Base-by-base conservation (phyloP, 2,113 vertebrate species). In the Patagioenas fasciata region DNA sequence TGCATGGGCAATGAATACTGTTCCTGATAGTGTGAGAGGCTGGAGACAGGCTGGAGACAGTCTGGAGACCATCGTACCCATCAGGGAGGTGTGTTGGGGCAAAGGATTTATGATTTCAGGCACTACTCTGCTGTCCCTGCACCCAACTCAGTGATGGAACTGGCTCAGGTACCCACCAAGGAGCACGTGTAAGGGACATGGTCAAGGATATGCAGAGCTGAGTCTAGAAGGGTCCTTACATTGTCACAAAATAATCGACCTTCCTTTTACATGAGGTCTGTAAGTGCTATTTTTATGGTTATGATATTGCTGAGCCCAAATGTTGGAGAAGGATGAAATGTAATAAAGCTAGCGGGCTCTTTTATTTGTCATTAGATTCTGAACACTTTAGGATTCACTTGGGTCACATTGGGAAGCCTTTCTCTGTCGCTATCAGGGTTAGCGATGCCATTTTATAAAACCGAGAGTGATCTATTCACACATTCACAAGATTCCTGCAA, bases 291-390 rank as follows among this genome's bases (percentile, higher is more conserved):
- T 94, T 91, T 89, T 92, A 85, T 67, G 75, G 56, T 85, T 74
- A 26, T 36, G 66, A 36, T 79, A 38, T 67, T 78, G 40, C 88
- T 85, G 64, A 93, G 51, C 64, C 56, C 64, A 28, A 77, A 57
- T 32, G 47, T 34, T 85, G 62, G 54, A 78, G 71, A 86, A 60
- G 25, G 42, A 83, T 89, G 85, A 65, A 82, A 85, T 70, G 56
- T 48, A 78, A 88, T 93, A 91, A 83, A 88, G 36, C 42, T 4
- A 20, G 31, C 0, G 0, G 38, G 32, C n/a, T 94, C 47, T 83
- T 90, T 82, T 67, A 78, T 93, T 94, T 92, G 38, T 87, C 60
- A 47, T 94, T 80, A 91, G 70, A 58, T 57, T 38, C 48, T 21
- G 71, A 88, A 38, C 54, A 9, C 10, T 93, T 91, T 53, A 83